A percentile compares a stretch with the other conserved stretches of the same genome.
These are phyloP conservation scores for Leguminivora glycinivorella DNA, from an alignment of 1,140 invertebrate species.

Conservation along the genomic window DNA sequence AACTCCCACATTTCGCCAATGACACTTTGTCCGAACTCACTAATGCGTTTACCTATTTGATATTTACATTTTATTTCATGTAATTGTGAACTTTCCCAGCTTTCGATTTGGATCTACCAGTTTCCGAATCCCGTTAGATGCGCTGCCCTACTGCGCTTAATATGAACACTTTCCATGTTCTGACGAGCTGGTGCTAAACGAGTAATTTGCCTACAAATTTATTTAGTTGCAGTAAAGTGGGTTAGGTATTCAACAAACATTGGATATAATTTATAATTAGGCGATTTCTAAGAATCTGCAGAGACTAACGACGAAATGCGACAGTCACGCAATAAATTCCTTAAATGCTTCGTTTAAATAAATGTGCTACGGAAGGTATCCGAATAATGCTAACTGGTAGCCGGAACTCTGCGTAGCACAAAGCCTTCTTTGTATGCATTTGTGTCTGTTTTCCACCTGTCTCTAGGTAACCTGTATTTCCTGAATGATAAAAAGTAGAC, in stretches of 20 bases:
- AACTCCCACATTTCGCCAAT: not conserved
- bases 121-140: slow-evolving; percentile 55
- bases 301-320: too few species aligned
- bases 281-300: too few species aligned
- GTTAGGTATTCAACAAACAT: slow-evolving; percentile 1
- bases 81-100: slow-evolving; percentile 66
- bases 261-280: not conserved
- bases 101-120: slow-evolving; percentile 58
- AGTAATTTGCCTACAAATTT: slow-evolving; percentile 20
- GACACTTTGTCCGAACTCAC: not conserved
- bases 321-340: too few species aligned
- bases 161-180: slow-evolving; percentile 53
- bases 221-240: slow-evolving; percentile 24
- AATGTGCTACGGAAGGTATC: too few species aligned
- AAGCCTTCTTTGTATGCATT: too few species aligned
- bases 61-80: slow-evolving; percentile 44
- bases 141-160: slow-evolving; percentile 58
- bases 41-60: slow-evolving; percentile 13
- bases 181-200: slow-evolving; percentile 36
- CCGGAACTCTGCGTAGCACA: too few species aligned
- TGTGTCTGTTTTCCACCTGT: too few species aligned
- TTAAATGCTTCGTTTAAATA: too few species aligned
- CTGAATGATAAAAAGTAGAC: too few species aligned
- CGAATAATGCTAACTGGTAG: too few species aligned
- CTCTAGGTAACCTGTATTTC: too few species aligned